phyloP scores from a whole-genome alignment of 2,113 vertebrate species.

The Menura novaehollandiae region DNA sequence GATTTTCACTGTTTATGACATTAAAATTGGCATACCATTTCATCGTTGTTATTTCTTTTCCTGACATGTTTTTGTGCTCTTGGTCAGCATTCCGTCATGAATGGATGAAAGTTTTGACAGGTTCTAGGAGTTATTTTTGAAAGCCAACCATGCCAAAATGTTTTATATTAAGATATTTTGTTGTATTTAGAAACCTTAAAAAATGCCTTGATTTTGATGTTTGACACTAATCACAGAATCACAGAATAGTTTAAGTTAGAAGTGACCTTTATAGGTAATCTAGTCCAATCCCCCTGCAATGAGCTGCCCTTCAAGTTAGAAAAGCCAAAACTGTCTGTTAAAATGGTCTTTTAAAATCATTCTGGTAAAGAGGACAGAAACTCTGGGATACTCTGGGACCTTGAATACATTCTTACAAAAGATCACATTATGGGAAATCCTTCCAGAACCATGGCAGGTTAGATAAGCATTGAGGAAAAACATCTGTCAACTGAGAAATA shows the following conservation, averaged over 20 bases:
- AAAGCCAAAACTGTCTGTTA: background rate
- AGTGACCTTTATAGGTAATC: background rate
- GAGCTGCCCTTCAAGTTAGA: background rate
- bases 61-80: background rate
- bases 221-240: background rate
- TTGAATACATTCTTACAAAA: background rate
- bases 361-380: background rate
- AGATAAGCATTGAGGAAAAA: background rate
- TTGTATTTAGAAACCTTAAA: background rate
- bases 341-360: background rate
- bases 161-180: background rate
- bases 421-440: background rate
- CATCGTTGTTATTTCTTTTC: background rate
- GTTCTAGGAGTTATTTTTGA: background rate
- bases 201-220: background rate
- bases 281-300: background rate
- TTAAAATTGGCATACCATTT: background rate
- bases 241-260: background rate
- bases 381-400: background rate
- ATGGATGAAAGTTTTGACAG: background rate
- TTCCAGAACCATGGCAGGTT: background rate
- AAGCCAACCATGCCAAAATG: background rate
- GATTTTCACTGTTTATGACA: background rate
- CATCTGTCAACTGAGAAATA: background rate
- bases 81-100: background rate